Percentiles rank a stretch among this genome's conserved stretches.
Conservation (phyloP, 2,113 vertebrate species). For the Ophiodon elongatus region DNA sequence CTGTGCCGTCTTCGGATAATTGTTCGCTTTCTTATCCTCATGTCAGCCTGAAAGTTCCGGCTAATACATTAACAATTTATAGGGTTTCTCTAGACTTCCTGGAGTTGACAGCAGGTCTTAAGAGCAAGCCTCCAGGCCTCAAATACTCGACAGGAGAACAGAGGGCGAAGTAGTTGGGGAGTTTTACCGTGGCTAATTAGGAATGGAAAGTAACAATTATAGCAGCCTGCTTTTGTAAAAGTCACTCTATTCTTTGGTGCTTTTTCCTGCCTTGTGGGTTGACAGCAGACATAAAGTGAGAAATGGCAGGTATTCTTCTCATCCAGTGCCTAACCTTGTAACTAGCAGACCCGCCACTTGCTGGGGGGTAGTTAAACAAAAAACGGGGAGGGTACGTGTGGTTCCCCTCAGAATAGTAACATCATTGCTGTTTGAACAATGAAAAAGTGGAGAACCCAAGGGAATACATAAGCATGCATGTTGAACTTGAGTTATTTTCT, state of each 20-base stretch:
- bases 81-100: conserved; percentile 66
- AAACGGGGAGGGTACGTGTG: neutral
- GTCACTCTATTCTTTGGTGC: neutral
- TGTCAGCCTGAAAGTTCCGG: conserved; percentile 41
- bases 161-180: conserved; percentile 32
- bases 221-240: conserved; percentile 35
- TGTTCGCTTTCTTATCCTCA: conserved; percentile 46
- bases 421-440: neutral
- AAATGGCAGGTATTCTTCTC: conserved; percentile 57
- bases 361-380: neutral
- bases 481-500: neutral
- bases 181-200: conserved; percentile 62
- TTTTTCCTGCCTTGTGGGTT: conserved; percentile 27
- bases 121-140: conserved; percentile 55
- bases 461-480: neutral
- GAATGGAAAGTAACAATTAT: conserved; percentile 69
- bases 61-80: conserved; percentile 59
- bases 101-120: conserved; percentile 66
- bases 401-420: neutral
- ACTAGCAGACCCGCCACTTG: neutral
- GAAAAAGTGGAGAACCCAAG: neutral
- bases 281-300: conserved; percentile 41
- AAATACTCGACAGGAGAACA: conserved; percentile 38
- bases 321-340: conserved; percentile 22
- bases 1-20: conserved; percentile 42